Evolutionary conservation across 2,113 vertebrate genomes (phyloP), one percentile per base, ranked within the genome.

Genomic region (Brienomyrus longianalis): DNA sequence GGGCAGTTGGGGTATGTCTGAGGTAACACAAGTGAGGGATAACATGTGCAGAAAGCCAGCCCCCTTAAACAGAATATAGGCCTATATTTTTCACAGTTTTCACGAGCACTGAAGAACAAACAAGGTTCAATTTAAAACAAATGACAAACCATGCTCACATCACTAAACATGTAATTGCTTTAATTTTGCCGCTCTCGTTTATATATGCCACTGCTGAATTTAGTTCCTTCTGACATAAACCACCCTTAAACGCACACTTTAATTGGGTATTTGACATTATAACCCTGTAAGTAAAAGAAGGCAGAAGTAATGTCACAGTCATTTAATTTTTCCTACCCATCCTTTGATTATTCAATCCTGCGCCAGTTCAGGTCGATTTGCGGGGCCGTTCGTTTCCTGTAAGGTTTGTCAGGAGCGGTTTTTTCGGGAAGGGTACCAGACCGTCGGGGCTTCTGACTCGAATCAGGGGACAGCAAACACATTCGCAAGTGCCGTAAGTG

Each of bases 401-500:
- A 59, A n/a, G 31, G 80, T 89, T 88, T 91, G 87, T 48, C 35
- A 83, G 86, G 84, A 89, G 90, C 59, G 86, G 88, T 47, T 54
- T 48, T 92, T 92, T 88, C 92, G 90, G 92, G 92, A 93, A 90
- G 83, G 90, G 91, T 91, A 91, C 91, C 91, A 90, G 90, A 89
- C 90, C 88, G 89, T 92, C 91, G 91, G 88, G 91, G 90, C 91
- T 90, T 92, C 90, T 91, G 88, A 87, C 90, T 90, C 52, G 66
- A 86, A 90, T 91, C 91, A 83, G 88, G 87, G 90, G 94, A 89
- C 88, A 90, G 89, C 92, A 92, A 92, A 85, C 87, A 88, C 92
- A 91, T 90, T 93, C 88, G 92, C 94, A 93, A 90, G 47, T 91
- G 45, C 86, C 87, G 86, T 93, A 94, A 94, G 91, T 51, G 5